Conservation (phyloP, 2,113 vertebrate species). For the Pithys albifrons region DNA sequence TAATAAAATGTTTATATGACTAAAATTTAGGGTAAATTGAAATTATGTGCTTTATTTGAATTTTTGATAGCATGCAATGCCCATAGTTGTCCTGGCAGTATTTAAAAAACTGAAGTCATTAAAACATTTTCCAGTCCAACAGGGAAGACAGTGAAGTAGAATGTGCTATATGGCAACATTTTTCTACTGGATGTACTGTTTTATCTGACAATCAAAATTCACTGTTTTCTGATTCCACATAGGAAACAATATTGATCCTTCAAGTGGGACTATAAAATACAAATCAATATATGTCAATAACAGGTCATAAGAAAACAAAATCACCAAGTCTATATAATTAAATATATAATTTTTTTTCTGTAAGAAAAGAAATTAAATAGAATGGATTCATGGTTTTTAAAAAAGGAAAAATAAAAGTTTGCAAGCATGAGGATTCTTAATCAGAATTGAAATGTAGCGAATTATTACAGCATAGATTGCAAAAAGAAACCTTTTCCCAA, state of each 20-base stretch:
- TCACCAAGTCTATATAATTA: neutral
- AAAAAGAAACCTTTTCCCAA: neutral
- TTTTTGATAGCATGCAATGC: slow-evolving; percentile 29
- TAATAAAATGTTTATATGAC: slow-evolving; percentile 67
- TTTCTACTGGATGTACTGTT: neutral
- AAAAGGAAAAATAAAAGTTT: neutral
- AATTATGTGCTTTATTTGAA: slow-evolving; percentile 65
- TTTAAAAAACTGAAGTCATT: neutral
- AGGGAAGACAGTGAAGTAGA: neutral
- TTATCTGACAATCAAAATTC: neutral
- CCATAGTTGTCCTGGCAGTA: neutral
- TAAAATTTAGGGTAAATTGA: slow-evolving; percentile 52
- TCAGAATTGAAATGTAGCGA: neutral
- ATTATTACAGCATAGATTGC: neutral
- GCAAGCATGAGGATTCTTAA: neutral
- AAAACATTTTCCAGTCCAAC: slow-evolving; percentile 15
- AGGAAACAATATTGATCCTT: neutral
- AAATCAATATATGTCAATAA: neutral
- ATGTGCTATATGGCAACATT: neutral
- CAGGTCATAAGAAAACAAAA: neutral
- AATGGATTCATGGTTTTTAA: neutral
- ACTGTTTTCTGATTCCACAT: neutral
- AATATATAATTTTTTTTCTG: neutral
- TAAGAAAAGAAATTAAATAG: neutral
- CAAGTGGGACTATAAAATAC: neutral